Evolutionary conservation across 2,888 invertebrate species (phyloP).

Genomic region (Trichopria drosophilae): DNA sequence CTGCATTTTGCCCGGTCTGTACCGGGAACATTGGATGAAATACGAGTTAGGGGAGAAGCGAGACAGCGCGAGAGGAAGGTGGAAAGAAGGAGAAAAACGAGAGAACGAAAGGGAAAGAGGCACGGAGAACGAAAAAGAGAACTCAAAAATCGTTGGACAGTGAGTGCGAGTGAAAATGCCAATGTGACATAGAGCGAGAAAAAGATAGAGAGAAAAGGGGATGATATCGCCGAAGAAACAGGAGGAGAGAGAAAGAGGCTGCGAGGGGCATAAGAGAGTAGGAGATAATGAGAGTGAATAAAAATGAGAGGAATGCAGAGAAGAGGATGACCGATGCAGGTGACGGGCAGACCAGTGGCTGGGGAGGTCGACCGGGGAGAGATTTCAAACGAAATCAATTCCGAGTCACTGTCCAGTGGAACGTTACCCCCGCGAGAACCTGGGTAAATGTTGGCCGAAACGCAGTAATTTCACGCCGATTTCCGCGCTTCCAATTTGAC

Average conservation of each 20-base stretch:
- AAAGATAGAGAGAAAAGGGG: slow-evolving; percentile 20
- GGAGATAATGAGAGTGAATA: no score
- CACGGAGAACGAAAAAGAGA: slow-evolving; percentile 1
- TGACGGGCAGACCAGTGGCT: slow-evolving; percentile 25
- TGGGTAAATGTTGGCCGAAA: slow-evolving; percentile 56
- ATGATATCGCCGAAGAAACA: slow-evolving; percentile 30
- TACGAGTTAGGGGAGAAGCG: slow-evolving; percentile 24
- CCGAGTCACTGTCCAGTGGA: slow-evolving; percentile 54
- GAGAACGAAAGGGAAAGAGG: slow-evolving; percentile 4
- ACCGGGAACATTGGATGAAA: slow-evolving; percentile 9
- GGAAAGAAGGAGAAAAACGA: slow-evolving; percentile 23
- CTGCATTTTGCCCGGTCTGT: slow-evolving; percentile 34
- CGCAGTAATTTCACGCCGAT: slow-evolving; percentile 55
- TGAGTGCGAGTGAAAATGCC: no score
- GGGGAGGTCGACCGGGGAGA: slow-evolving; percentile 38
- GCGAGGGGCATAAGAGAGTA: slow-evolving; percentile 5
- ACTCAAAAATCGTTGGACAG: slow-evolving; percentile 2
- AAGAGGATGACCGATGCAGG: slow-evolving; percentile 21
- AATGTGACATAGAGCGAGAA: slow-evolving; percentile 24
- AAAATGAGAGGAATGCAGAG: slow-evolving; percentile 27
- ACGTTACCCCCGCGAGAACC: slow-evolving; percentile 49
- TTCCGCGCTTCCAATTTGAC: slow-evolving; percentile 50
- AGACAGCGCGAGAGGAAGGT: slow-evolving; percentile 23
- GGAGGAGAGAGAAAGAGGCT: slow-evolving; percentile 13
- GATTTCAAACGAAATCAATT: slow-evolving; percentile 59